A percentile compares a stretch with the other conserved stretches of the same genome.
Conservation (phyloP, 2,888 invertebrate species). For the Augochlorella aurata region DNA sequence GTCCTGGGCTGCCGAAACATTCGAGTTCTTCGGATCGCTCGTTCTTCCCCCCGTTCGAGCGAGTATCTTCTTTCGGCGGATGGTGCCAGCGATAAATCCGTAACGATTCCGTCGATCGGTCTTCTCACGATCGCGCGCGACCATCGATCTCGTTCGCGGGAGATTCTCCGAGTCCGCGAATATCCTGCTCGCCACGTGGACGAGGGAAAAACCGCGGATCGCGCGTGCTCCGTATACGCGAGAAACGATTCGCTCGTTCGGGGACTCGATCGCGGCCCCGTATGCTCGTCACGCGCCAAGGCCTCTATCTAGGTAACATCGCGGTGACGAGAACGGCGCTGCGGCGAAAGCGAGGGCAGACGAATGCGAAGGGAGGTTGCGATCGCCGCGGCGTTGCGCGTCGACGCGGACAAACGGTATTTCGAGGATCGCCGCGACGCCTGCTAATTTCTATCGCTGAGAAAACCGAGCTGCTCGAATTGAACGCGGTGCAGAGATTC, state of each 20-base stretch:
- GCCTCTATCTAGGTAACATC: conserved; percentile 48
- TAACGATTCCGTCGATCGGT: no score
- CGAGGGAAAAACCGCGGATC: conserved; percentile 17
- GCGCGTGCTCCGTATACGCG: conserved; percentile 58
- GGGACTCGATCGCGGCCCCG: conserved; percentile 70
- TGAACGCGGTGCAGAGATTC: no score
- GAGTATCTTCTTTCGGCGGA: neutral
- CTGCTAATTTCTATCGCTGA: neutral
- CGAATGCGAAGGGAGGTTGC: conserved; percentile 6
- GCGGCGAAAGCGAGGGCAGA: conserved; percentile 70
- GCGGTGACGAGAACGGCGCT: conserved; percentile 61
- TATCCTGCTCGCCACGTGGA: conserved; percentile 39
- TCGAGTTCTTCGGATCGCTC: neutral
- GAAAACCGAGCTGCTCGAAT: no score
- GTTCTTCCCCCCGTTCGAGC: neutral
- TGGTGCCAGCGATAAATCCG: neutral
- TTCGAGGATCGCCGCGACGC: neutral
- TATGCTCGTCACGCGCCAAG: conserved; percentile 74
- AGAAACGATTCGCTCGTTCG: conserved; percentile 63
- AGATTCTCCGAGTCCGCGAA: neutral
- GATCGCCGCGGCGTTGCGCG: neutral
- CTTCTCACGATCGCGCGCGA: no score
- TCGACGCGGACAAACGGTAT: neutral
- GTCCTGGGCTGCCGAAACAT: neutral
- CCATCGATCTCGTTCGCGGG: neutral